Evolutionary conservation across 1,140 invertebrate genomes (phyloP), one percentile per base, ranked within the genome.

Genomic region (Caerostris extrusa): DNA sequence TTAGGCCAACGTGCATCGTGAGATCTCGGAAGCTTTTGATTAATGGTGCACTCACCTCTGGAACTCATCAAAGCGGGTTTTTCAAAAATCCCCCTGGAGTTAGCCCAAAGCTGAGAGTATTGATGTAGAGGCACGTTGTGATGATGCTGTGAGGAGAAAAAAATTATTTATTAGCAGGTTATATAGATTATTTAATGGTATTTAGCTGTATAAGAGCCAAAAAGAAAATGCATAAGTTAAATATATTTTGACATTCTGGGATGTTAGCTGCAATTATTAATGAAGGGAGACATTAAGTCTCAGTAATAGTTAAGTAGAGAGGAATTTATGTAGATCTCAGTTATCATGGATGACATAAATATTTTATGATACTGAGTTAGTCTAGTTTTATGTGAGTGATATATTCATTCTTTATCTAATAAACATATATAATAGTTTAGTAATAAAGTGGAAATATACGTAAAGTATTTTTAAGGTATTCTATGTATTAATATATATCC

Each of bases 21-120:
- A 55, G 50, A 89, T 55, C 53, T 56, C 7, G 60, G 10, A 57
- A n/a, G 12, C n/a, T 10, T 83, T 69, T 93, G 91, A 93, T 93
- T 86, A 87, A 93, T 93, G 83, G 19, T 50, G 8, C 17, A 81
- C 92, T 88, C 60, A 93, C 92, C 92, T 89, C 92, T 88, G 69
- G 92, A 71, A 60, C 61, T 60, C 92, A 93, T 93, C 57, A 81
- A n/a, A 61, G 69, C 19, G 7, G 92, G 86, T 61, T 93, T 93
- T 71, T 93, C 92, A 19, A 57, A 69, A 82, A 93, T 81, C 50
- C 85, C 92, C 64, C 92, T 93, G 92, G 85, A 81, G 67, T 93
- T 93, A 93, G 86, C 92, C 92, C 92, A 93, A 64, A 93, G 92
- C 67, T 85, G 92, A 67, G 92, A 93, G 86, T 93, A 93, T 89